These are phyloP conservation scores for Polyergus mexicanus DNA, from an alignment of 1,140 invertebrate genomes.

Conservation along the genomic window DNA sequence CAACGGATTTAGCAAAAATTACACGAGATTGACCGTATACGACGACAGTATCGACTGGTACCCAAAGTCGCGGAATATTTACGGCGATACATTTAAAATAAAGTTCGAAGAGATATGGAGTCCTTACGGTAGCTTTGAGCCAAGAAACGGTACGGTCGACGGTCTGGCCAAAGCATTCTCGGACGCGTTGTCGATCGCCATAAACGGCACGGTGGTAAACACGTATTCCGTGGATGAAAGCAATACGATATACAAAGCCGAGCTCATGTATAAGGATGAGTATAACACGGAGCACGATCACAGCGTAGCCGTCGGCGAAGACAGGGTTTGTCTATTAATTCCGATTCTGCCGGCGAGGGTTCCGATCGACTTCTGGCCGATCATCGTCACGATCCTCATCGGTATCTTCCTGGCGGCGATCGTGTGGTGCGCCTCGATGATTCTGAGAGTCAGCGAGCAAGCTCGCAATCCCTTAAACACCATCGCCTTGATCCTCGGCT, in stretches of 20 bases:
- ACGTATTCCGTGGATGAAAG: neutral
- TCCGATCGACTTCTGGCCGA: neutral
- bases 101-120: neutral
- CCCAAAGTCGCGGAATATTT: neutral
- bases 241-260: constrained; percentile 18
- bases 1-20: constrained; percentile 12
- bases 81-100: neutral
- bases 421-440: constrained; percentile 6
- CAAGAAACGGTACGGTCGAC: neutral
- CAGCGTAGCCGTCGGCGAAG: constrained; percentile 1
- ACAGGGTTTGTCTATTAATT: constrained; percentile 11
- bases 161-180: constrained; percentile 3
- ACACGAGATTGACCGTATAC: neutral
- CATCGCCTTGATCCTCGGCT: constrained; percentile 5
- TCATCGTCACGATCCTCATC: constrained; percentile 6
- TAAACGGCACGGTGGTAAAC: constrained; percentile 36
- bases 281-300: constrained; percentile 14
- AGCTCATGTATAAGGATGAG: neutral
- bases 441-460: neutral
- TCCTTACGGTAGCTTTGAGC: constrained; percentile 19
- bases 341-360: neutral
- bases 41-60: neutral
- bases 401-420: neutral
- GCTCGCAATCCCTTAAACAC: constrained; percentile 23
- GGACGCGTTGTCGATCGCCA: neutral